Evolutionary conservation across 2,797 vertebrate genomes (phyloP), one percentile per base, ranked within the genome.

Genomic region (Peromyscus attwateri): DNA sequence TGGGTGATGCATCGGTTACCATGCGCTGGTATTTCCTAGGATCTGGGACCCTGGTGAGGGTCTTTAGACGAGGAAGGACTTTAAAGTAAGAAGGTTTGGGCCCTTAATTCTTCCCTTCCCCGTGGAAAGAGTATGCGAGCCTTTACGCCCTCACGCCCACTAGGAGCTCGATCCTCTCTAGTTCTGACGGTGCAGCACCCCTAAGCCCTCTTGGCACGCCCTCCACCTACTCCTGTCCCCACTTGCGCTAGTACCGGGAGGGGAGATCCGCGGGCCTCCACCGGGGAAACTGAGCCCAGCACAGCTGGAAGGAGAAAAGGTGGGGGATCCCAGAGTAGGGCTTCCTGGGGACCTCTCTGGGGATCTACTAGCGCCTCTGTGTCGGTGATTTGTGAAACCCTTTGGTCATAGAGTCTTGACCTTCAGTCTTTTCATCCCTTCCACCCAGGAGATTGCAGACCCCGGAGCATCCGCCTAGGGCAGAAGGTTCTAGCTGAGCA

Each of bases 271-370:
- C 81, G 79, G 52, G 70, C 84, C 73, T 34, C 11, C 13, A 37
- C 55, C 31, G 23, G 92, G 87, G 88, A 95, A 96, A 96, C 88
- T 93, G 95, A 93, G 82, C 88, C 83, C 89, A 11, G 0, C 34
- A 43, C 66, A 12, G 52, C 62, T 23, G 31, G n/a, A 73, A 25
- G 21, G 40, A 8, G 31, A 46, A 73, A 13, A 12, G 13, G 12
- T 21, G 31, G 7, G 71, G 19, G 73, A 31, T 80, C 94, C 75
- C 57, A 89, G 94, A 81, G n/a, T 75, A 75, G 10, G 5, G 85
- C 29, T 95, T 95, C 60, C 79, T 70, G 16, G 89, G 25, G 21
- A 29, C n/a, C 23, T 75, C 87, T 66, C 76, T 31, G 6, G 81
- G 92, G 79, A 83, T 70, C 75, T n/a, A 3, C 94, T 94, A 25